Evolutionary conservation across 2,888 invertebrate species (phyloP).

Genomic region (Germaria angustata): DNA sequence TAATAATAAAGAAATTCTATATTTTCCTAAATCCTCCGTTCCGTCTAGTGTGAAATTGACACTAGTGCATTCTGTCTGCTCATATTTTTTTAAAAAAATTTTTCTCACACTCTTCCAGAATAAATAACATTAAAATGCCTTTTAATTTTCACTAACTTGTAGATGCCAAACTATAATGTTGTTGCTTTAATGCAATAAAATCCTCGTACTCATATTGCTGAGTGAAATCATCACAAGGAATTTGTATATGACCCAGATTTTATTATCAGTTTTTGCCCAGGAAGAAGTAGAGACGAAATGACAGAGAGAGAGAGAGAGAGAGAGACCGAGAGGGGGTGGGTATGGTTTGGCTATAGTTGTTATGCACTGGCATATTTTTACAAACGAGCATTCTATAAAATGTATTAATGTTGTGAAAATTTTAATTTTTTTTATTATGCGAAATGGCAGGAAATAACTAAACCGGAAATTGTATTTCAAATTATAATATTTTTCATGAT

Average conservation of each 20-base stretch:
- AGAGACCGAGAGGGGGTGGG: too few species aligned
- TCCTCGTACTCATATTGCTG: not conserved
- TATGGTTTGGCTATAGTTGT: conserved; percentile 17
- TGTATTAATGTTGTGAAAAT: conserved; percentile 19
- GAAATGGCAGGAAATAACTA: conserved; percentile 51
- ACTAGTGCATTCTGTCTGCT: not conserved
- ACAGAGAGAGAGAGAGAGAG: too few species aligned
- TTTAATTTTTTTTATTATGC: conserved; percentile 26
- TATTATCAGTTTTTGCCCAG: not conserved
- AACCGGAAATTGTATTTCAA: conserved; percentile 58
- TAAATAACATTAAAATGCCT: conserved; percentile 24
- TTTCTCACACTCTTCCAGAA: not conserved
- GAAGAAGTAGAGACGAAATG: too few species aligned
- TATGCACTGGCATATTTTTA: not conserved
- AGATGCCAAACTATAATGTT: not conserved
- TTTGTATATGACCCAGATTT: conserved; percentile 58
- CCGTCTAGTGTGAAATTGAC: not conserved
- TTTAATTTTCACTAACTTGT: conserved; percentile 7
- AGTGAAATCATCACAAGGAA: conserved; percentile 52
- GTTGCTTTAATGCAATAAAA: conserved; percentile 39
- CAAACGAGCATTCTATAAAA: conserved; percentile 21
- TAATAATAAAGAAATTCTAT: too few species aligned
- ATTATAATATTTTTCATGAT: conserved; percentile 27
- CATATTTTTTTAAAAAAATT: not conserved
- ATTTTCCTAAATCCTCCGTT: not conserved